Base-by-base conservation (phyloP, 2,113 vertebrate genomes). In the Poecile atricapillus region DNA sequence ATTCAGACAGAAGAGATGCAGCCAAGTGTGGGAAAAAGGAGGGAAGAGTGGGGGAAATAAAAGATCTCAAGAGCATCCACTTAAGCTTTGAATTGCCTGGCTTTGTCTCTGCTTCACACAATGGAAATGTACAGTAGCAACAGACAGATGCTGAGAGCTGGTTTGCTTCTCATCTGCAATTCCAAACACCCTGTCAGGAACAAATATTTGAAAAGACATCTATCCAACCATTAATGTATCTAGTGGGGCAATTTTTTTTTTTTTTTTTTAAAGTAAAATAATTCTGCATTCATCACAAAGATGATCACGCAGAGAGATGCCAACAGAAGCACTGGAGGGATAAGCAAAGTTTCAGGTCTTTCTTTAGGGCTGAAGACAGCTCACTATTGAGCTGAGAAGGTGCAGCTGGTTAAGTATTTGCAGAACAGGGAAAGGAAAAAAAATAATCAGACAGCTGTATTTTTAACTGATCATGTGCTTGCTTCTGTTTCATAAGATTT, bases 401-500 rank as follows among this genome's bases (percentile, higher is more conserved):
- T 91, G 85, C 91, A 92, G 88, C 86, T 96, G 94, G 84, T 83
- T 74, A 90, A 90, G 94, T 92, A 90, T 83, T 68, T 91, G 89
- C 94, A 74, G 49, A 41, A 16, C 28, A 37, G 49, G 77, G 64
- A 83, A 83, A 76, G 19, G 5, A 2, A 17, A 30, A 27, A 49
- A 83, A 87, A 83, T 67, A 82, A 64, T 65, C 95, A 94, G 71
- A 83, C 63, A 46, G 31, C 95, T 85, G 22, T 95, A 93, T 97
- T 97, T 97, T 96, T 96, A 97, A 97, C 97, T 46, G 91, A 97
- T 97, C 71, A 85, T 93, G 92, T 83, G 95, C 96, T 91, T 93
- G 79, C 88, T 97, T 96, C 97, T 96, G 96, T 97, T 98, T 97
- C 79, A 13, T 93, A 95, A 97, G 98, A 98, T 98, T 98, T 98